These are phyloP conservation scores for Alectura lathami DNA, from an alignment of 2,113 vertebrate species.

Conservation along the genomic window DNA sequence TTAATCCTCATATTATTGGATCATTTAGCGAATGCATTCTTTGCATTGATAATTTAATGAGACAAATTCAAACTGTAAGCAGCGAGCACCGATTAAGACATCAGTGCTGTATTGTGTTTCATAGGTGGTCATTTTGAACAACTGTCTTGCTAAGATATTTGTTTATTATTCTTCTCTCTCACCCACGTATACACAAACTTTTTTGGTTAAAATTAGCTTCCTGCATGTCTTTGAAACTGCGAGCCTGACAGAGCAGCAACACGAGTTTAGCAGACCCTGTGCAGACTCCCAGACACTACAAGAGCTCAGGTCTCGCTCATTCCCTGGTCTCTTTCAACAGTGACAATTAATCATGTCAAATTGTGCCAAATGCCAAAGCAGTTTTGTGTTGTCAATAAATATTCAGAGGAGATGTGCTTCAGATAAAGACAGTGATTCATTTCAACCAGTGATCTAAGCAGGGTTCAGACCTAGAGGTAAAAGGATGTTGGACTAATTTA, in stretches of 20 bases:
- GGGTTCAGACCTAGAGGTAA: neutral
- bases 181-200: neutral
- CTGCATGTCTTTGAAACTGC: neutral
- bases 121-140: neutral
- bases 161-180: neutral
- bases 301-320: neutral
- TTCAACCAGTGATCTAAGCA: neutral
- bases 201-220: neutral
- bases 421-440: neutral
- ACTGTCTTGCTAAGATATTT: neutral
- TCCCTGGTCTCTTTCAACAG: neutral
- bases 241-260: neutral
- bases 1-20: neutral
- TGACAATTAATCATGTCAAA: conserved; percentile 25
- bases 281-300: neutral
- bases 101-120: neutral
- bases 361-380: conserved; percentile 9
- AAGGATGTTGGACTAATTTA: conserved; percentile 11
- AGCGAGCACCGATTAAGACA: neutral
- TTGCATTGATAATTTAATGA: neutral
- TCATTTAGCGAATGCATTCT: neutral
- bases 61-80: neutral
- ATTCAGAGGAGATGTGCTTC: neutral
- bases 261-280: neutral
- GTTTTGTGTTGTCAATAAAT: conserved; percentile 20